These are phyloP conservation scores for Alca torda DNA, from an alignment of 2,797 vertebrate genomes.

Conservation along the genomic window DNA sequence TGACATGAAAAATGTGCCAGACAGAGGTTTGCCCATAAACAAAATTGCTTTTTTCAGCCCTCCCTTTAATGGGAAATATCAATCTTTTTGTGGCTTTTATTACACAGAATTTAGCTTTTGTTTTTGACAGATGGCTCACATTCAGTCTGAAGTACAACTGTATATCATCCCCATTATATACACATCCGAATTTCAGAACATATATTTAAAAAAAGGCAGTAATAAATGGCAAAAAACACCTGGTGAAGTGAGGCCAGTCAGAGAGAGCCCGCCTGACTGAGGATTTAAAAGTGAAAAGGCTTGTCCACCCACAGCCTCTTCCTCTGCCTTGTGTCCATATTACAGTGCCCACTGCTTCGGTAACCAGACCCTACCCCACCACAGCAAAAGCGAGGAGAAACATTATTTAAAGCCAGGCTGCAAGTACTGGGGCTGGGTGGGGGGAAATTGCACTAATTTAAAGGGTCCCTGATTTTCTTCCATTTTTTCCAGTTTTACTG, in stretches of 20 bases:
- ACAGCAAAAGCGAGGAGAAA: not conserved
- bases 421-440: not conserved
- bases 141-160: constrained; percentile 56
- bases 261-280: not conserved
- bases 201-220: constrained; percentile 53
- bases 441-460: rapidly evolving
- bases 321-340: rapidly evolving
- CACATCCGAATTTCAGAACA: constrained; percentile 53
- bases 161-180: constrained; percentile 70
- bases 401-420: rapidly evolving
- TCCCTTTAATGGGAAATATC: constrained; percentile 78
- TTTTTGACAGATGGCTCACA: constrained; percentile 76
- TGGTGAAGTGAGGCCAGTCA: not conserved
- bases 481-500: not conserved
- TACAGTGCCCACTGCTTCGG: rapidly evolving
- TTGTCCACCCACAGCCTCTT: not conserved
- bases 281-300: not conserved
- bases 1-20: constrained; percentile 78
- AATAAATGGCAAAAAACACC: constrained; percentile 60
- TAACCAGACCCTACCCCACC: not conserved
- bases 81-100: constrained; percentile 78
- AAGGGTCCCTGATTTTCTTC: not conserved
- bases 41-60: constrained; percentile 78
- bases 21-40: constrained; percentile 74
- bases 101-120: constrained; percentile 75